Conservation (phyloP, 2,888 invertebrate genomes). For the Craniophora ligustri region DNA sequence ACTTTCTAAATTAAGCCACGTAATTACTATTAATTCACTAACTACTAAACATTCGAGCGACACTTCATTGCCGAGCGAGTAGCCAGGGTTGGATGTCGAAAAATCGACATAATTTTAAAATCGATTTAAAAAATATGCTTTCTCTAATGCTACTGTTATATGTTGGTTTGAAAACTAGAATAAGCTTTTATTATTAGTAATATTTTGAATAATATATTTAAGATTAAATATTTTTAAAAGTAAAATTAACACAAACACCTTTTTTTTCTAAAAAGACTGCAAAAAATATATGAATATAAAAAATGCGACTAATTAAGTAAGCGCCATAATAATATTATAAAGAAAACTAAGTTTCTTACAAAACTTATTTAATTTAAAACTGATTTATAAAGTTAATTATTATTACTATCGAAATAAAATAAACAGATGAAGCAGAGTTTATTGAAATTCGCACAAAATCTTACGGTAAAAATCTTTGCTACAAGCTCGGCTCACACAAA, state of each 20-base stretch:
- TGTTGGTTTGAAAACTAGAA: too few relatives aligned
- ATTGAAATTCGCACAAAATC: neutral
- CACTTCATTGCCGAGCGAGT: slow-evolving; percentile 37
- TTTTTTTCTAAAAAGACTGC: too few relatives aligned
- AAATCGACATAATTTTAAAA: slow-evolving; percentile 6
- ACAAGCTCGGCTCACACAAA: slow-evolving; percentile 21
- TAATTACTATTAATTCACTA: slow-evolving; percentile 53
- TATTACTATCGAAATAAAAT: neutral
- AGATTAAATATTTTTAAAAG: too few relatives aligned
- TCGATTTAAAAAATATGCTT: too few relatives aligned
- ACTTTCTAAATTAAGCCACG: slow-evolving; percentile 53
- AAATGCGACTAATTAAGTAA: slow-evolving; percentile 43
- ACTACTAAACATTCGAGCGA: slow-evolving; percentile 47
- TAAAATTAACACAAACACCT: neutral
- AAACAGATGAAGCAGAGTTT: too few relatives aligned
- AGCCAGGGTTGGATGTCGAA: slow-evolving; percentile 12
- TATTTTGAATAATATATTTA: neutral
- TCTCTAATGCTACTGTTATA: too few relatives aligned
- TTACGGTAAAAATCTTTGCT: slow-evolving; percentile 2
- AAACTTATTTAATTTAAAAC: neutral
- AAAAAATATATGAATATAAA: neutral
- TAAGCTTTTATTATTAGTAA: neutral
- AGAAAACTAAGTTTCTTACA: slow-evolving; percentile 4
- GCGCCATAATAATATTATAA: slow-evolving; percentile 30
- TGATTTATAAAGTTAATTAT: neutral